Percentiles rank a stretch among this genome's conserved stretches.
phyloP scores from a whole-genome alignment of 2,113 vertebrate species.

The Rhinoptilus africanus region DNA sequence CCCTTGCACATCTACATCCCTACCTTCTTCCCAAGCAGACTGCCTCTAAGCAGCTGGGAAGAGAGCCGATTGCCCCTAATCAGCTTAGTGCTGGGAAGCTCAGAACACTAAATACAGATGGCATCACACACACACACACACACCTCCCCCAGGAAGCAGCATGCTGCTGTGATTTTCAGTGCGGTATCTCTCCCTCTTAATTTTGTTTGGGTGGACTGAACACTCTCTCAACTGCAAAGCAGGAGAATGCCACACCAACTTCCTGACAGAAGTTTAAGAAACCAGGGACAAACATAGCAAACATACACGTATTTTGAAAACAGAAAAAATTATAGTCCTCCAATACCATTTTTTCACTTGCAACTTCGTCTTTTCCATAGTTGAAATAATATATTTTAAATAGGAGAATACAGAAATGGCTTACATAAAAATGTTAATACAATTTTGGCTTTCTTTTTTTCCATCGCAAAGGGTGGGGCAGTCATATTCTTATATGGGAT shows the following conservation, averaged over 20 bases:
- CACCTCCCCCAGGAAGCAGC: neutral
- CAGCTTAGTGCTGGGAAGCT: conserved; percentile 25
- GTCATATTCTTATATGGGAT: neutral
- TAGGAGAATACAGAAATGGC: neutral
- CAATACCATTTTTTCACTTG: neutral
- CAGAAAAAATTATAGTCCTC: neutral
- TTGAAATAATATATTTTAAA: neutral
- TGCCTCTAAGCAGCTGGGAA: conserved; percentile 21
- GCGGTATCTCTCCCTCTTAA: neutral
- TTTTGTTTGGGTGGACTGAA: neutral
- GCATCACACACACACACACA: neutral
- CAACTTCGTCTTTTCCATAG: neutral
- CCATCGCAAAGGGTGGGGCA: neutral
- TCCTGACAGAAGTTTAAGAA: neutral
- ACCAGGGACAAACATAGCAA: neutral
- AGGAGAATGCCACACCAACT: neutral
- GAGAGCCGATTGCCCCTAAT: neutral
- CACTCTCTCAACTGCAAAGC: neutral
- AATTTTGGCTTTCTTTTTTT: neutral
- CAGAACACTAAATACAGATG: conserved; percentile 14
- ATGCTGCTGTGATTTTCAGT: neutral
- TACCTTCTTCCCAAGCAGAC: neutral
- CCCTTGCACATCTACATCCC: neutral
- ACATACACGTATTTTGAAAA: neutral
- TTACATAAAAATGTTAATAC: neutral